Evolutionary conservation across 2,888 invertebrate species (phyloP).

Genomic region (Dioctria linearis): DNA sequence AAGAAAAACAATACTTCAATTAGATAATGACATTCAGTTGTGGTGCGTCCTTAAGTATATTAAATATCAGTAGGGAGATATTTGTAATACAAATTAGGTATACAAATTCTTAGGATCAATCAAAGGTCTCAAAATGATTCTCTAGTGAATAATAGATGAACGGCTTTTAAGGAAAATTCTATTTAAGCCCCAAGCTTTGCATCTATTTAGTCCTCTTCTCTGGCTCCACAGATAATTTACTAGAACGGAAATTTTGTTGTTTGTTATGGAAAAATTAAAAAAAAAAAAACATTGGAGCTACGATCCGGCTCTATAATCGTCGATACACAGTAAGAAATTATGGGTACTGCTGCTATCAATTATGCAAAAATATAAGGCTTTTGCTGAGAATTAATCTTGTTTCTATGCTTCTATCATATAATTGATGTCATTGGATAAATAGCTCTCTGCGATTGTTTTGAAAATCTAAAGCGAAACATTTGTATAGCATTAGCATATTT

Average conservation of each 20-base stretch:
- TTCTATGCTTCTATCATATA: background rate
- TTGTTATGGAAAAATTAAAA: constrained; percentile 4
- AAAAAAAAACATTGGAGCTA: background rate
- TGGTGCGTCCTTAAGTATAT: too few species aligned
- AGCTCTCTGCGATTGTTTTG: background rate
- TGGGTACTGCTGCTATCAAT: constrained; percentile 17
- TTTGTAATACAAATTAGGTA: background rate
- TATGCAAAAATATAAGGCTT: constrained; percentile 31
- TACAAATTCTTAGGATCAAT: constrained; percentile 3
- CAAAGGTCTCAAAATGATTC: constrained; percentile 2
- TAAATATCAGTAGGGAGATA: too few species aligned
- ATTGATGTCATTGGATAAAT: constrained; percentile 10
- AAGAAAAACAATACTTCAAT: too few species aligned
- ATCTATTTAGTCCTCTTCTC: background rate
- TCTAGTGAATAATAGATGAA: constrained; percentile 32
- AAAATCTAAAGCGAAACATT: background rate
- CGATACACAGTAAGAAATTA: too few species aligned
- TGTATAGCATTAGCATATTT: constrained; percentile 32
- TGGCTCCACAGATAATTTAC: background rate
- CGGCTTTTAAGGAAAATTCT: constrained; percentile 18
- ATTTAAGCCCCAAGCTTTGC: background rate
- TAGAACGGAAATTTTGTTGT: background rate
- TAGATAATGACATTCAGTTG: too few species aligned
- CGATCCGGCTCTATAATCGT: too few species aligned
- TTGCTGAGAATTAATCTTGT: constrained; percentile 13